These are phyloP conservation scores for Drosophila kuntzei DNA, from an alignment of 2,888 invertebrate species.

Conservation along the genomic window DNA sequence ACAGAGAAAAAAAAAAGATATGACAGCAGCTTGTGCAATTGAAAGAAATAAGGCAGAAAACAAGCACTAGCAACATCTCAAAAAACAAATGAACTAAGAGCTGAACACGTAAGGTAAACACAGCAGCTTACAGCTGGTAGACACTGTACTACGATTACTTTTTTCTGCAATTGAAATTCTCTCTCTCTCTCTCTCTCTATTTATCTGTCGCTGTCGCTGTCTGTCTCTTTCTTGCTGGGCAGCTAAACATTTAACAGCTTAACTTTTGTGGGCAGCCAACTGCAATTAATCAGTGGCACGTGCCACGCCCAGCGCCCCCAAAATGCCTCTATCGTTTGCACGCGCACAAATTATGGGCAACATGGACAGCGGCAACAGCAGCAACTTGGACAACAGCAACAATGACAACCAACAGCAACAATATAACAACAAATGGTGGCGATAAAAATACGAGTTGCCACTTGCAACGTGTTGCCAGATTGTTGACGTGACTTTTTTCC, in stretches of 20 bases:
- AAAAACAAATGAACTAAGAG: constrained; percentile 68
- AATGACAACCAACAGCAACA: constrained; percentile 30
- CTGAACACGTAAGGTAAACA: constrained; percentile 70
- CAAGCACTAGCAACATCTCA: constrained; percentile 38
- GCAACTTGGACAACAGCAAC: constrained; percentile 25
- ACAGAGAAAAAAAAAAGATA: constrained; percentile 25
- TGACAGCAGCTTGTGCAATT: constrained; percentile 10
- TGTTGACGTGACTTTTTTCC: constrained; percentile 68
- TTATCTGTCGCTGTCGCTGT: neutral
- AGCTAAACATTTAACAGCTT: constrained; percentile 65
- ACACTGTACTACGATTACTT: constrained; percentile 5
- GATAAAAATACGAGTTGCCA: constrained; percentile 70
- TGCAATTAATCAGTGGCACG: constrained; percentile 76
- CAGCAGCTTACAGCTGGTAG: constrained; percentile 16
- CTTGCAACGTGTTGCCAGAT: constrained; percentile 79
- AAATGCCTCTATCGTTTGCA: constrained; percentile 58
- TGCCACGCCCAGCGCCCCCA: constrained; percentile 58
- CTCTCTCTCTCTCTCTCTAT: too few relatives aligned
- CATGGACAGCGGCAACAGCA: constrained; percentile 24
- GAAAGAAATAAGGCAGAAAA: constrained; percentile 40
- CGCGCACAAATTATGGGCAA: constrained; percentile 65
- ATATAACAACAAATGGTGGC: constrained; percentile 42
- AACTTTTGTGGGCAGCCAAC: constrained; percentile 54
- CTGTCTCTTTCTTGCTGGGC: neutral
- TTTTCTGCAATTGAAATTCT: constrained; percentile 38